phyloP scores from a whole-genome alignment of 2,888 invertebrate species.

The Pristionchus japonicus region DNA sequence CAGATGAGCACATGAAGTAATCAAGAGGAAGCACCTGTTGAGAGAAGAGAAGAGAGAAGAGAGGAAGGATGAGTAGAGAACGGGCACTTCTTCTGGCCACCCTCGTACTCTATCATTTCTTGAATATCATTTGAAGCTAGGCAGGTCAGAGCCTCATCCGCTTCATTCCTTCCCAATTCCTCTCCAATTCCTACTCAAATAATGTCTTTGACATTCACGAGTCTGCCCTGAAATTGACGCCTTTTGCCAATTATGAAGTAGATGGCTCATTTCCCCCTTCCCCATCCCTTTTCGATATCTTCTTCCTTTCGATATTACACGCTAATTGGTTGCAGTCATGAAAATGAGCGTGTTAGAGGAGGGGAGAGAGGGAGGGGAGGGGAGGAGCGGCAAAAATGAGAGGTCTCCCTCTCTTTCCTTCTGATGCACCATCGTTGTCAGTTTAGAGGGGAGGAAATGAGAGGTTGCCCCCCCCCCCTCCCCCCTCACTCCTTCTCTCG shows the following conservation, averaged over 20 bases:
- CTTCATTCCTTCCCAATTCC: neutral
- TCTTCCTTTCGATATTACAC: conserved; percentile 1
- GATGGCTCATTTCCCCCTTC: neutral
- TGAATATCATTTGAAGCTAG: too few relatives aligned
- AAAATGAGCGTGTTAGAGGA: neutral
- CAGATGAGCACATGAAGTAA: neutral
- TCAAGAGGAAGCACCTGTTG: neutral
- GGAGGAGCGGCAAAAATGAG: neutral
- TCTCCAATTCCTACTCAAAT: neutral
- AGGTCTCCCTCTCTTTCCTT: conserved; percentile 1
- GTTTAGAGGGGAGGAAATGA: neutral
- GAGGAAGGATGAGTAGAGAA: neutral
- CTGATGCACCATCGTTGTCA: neutral
- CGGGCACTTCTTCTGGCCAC: neutral
- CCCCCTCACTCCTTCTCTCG: too few relatives aligned
- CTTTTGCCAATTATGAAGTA: conserved; percentile 14
- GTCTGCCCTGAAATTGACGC: neutral
- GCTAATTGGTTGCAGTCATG: neutral
- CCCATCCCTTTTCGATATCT: neutral
- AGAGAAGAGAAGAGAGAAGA: neutral
- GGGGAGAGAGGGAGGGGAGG: neutral
- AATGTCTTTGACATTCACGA: neutral
- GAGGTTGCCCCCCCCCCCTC: neutral
- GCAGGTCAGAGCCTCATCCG: neutral
- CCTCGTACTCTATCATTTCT: too few relatives aligned